Base-by-base conservation (phyloP, 1,140 invertebrate genomes). In the Tigriopus japonicus region DNA sequence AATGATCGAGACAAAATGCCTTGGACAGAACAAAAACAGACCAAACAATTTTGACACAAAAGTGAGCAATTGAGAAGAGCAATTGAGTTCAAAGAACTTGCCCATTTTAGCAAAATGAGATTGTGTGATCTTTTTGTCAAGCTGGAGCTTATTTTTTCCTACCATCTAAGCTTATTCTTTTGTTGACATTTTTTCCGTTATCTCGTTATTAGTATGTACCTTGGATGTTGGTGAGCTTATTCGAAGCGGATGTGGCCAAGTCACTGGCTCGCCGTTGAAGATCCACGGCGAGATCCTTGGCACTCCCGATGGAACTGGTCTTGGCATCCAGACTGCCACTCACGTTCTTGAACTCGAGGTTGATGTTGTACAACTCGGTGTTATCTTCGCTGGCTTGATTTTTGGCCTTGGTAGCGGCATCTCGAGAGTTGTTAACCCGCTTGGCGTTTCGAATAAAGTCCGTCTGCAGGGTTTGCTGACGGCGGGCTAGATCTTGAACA, bases 181-280 rank as follows among this genome's bases (percentile, higher is more conserved):
- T 14, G n/a, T 14, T n/a, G 42, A 43, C n/a, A 43, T 43, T 43
- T n/a, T 14, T 14, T 14, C 42, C 14, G 14, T 14, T n/a, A n/a
- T n/a, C n/a, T n/a, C n/a, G n/a, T n/a, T n/a, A n/a, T n/a, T n/a
- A 51, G 15, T 42, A 62, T 42, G 63, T 77, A 70, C 81, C 80
- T 68, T 80, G 75, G 14, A 90, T 71, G 63, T 85, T 78, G 64
- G 81, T 81, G 10, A 86, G 72, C 69, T 87, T 86, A 12, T 74
- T 78, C 64, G 80, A 79, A 0, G 84, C 85, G 63, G 83, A 81
- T 59, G 81, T 80, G 0, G 84, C 85, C 0, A 91, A 71, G 63
- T 81, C 79, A 52, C 80, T 83, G 1, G 87, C 86, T 62, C 80
- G 73, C 62, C 83, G 78, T 24, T 86, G 74, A 19, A 93, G 70